These are phyloP conservation scores for Eupithecia subfuscata DNA, from an alignment of 2,888 invertebrate genomes.

Conservation along the genomic window DNA sequence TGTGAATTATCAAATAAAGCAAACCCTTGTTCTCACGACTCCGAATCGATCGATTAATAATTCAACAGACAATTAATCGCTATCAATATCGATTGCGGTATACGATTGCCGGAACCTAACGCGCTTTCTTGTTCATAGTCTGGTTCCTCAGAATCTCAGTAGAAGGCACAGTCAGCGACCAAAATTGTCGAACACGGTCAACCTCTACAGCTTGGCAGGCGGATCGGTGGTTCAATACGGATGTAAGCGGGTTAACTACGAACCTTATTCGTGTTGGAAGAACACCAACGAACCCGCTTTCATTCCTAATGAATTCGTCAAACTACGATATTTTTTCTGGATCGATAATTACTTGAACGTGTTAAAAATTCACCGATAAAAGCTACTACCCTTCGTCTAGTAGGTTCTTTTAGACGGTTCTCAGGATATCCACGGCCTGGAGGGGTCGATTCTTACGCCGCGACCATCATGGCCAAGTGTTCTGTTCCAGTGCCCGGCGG, in stretches of 20 bases:
- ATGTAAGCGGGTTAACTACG: too few species aligned
- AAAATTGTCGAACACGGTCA: not conserved
- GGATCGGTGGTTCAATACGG: too few species aligned
- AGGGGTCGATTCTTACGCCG: too few species aligned
- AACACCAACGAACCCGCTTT: too few species aligned
- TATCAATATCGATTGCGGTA: slow-evolving; percentile 29
- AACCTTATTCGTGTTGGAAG: too few species aligned
- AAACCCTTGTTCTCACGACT: slow-evolving; percentile 32
- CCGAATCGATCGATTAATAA: slow-evolving; percentile 31
- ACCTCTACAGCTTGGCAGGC: not conserved
- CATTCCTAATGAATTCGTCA: too few species aligned
- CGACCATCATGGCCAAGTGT: too few species aligned
- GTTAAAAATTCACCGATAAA: not conserved
- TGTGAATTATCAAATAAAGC: not conserved
- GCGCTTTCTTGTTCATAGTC: not conserved
- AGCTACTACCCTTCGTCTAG: not conserved
- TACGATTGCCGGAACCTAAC: not conserved
- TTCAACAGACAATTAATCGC: slow-evolving; percentile 28
- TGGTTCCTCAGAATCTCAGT: not conserved
- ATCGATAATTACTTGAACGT: too few species aligned
- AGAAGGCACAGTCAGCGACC: not conserved
- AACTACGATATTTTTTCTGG: too few species aligned
- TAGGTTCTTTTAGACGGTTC: too few species aligned
- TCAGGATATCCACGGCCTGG: too few species aligned
- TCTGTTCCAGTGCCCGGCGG: too few species aligned